These are phyloP conservation scores for Enteromius trimaculatus DNA, from an alignment of 2,797 vertebrate species.

Conservation along the genomic window DNA sequence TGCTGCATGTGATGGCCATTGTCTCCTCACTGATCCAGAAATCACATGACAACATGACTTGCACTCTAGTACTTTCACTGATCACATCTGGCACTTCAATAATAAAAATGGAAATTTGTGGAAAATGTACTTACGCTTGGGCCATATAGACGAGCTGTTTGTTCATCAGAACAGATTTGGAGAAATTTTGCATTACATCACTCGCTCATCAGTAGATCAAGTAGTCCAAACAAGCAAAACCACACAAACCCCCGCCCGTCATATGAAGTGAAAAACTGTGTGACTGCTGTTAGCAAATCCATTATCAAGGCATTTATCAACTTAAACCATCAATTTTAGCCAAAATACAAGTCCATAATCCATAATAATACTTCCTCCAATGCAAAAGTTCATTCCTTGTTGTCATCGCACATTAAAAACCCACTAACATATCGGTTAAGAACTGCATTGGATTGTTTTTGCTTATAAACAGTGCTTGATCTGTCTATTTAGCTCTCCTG, in stretches of 20 bases:
- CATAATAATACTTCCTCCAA: neutral
- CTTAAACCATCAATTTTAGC: neutral
- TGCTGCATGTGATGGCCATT: neutral
- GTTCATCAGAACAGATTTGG: neutral
- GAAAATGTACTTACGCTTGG: neutral
- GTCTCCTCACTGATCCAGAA: conserved; percentile 10
- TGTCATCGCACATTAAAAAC: neutral
- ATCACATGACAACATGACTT: neutral
- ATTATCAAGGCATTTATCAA: neutral
- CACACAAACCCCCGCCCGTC: neutral
- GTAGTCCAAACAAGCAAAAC: neutral
- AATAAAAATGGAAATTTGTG: neutral
- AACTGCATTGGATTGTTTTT: neutral
- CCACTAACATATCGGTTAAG: neutral
- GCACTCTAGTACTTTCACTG: neutral
- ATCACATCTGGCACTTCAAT: neutral
- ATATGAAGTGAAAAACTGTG: neutral
- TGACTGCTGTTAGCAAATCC: neutral
- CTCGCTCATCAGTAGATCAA: neutral
- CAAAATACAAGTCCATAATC: neutral
- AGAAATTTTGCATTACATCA: neutral
- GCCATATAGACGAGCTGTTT: neutral
- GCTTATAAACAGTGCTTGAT: neutral
- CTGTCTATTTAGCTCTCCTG: neutral
- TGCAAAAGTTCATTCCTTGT: neutral